These are phyloP conservation scores for Dryobotodes eremita DNA, from an alignment of 2,888 invertebrate species.

Conservation along the genomic window DNA sequence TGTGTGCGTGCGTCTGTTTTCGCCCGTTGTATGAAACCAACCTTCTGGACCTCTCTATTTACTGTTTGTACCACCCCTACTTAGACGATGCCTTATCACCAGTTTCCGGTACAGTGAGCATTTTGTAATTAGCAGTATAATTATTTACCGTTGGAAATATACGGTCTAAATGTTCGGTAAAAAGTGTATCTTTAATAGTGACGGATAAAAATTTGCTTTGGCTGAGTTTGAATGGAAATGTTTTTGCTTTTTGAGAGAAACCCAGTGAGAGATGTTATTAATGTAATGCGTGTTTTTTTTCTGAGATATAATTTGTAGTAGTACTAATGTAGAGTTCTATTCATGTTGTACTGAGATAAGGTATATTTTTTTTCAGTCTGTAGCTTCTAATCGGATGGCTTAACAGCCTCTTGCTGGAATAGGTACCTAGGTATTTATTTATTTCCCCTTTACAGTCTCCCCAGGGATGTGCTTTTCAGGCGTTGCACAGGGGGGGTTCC, in stretches of 20 bases:
- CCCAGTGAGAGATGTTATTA: no score
- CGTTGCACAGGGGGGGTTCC: no score
- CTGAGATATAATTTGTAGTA: neutral
- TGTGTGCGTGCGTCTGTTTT: neutral
- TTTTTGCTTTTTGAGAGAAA: slow-evolving; percentile 21
- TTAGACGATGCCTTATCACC: slow-evolving; percentile 69
- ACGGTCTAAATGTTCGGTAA: slow-evolving; percentile 59
- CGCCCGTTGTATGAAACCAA: fast-evolving
- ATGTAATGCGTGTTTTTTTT: neutral
- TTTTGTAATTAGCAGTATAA: slow-evolving; percentile 74
- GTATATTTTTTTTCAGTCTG: neutral
- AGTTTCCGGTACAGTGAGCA: slow-evolving; percentile 73
- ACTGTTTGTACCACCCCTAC: slow-evolving; percentile 40
- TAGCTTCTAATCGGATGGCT: neutral
- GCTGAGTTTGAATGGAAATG: slow-evolving; percentile 19
- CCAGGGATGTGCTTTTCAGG: no score
- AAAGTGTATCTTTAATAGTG: slow-evolving; percentile 48
- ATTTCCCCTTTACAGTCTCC: no score
- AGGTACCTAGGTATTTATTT: no score
- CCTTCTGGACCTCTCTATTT: slow-evolving; percentile 11
- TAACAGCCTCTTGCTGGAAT: neutral
- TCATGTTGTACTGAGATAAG: neutral
- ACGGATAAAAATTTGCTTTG: slow-evolving; percentile 21
- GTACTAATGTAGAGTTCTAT: neutral
- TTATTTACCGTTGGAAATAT: slow-evolving; percentile 68